Evolutionary conservation across 2,113 vertebrate species (phyloP).

Genomic region (Psilopogon haemacephalus): DNA sequence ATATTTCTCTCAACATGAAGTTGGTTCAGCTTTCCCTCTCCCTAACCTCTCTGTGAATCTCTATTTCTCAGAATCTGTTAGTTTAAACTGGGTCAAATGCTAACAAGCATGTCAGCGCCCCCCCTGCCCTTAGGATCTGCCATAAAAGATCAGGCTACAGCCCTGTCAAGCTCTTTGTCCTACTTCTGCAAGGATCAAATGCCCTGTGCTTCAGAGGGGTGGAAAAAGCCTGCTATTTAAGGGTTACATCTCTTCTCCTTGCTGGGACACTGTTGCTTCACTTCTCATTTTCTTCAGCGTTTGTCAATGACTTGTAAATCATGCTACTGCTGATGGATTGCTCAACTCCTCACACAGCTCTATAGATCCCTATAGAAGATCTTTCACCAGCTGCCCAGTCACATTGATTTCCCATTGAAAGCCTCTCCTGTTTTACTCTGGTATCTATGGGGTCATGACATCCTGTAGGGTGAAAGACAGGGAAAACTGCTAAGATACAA

Average conservation of each 20-base stretch:
- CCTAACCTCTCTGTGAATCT: neutral
- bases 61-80: constrained; percentile 2
- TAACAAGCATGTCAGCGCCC: neutral
- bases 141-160: constrained; percentile 10
- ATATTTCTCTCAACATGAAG: neutral
- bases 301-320: constrained; percentile 14
- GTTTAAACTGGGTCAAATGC: constrained; percentile 42
- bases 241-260: neutral
- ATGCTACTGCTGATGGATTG: neutral
- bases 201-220: neutral
- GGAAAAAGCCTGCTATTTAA: neutral
- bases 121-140: constrained; percentile 6
- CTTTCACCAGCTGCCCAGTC: constrained; percentile 23
- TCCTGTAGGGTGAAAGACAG: neutral
- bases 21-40: neutral
- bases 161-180: neutral
- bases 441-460: neutral
- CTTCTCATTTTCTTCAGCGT: neutral
- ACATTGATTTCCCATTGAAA: constrained; percentile 31
- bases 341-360: neutral
- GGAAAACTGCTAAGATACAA: neutral
- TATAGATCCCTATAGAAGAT: neutral
- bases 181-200: constrained; percentile 12
- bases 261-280: neutral
- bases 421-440: neutral